Evolutionary conservation across 2,888 invertebrate species (phyloP).

Genomic region (Leptura quadrifasciata): DNA sequence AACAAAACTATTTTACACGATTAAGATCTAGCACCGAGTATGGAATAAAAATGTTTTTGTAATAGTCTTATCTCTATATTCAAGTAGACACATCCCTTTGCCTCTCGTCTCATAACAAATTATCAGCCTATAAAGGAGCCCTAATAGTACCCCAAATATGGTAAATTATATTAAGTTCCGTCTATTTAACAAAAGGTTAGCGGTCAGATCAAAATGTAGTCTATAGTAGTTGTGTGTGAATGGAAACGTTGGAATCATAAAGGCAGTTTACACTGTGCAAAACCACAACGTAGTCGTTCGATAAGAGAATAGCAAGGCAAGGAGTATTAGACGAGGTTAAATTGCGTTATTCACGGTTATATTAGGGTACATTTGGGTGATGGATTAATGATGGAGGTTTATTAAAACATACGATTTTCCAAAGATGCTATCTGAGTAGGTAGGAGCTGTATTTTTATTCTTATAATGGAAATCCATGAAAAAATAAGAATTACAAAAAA

Average conservation of each 20-base stretch:
- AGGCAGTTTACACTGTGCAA: conserved; percentile 35
- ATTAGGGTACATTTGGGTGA: conserved; percentile 14
- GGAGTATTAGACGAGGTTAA: conserved; percentile 37
- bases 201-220: conserved; percentile 19
- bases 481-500: no score
- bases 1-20: no score
- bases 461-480: no score
- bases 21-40: no score
- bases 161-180: conserved; percentile 20
- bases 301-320: conserved; percentile 48
- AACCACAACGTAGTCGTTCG: conserved; percentile 46
- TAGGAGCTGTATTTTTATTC: no score
- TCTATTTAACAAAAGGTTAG: conserved; percentile 15
- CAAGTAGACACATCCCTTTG: background rate
- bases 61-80: background rate
- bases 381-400: background rate
- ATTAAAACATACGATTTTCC: background rate
- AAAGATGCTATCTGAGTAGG: background rate
- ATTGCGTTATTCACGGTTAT: conserved; percentile 9
- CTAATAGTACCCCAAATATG: conserved; percentile 8
- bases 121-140: conserved; percentile 9
- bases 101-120: background rate
- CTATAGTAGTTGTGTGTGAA: conserved; percentile 12
- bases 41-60: no score
- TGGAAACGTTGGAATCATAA: conserved; percentile 34